Conservation (phyloP, 2,888 invertebrate genomes). For the Petrolisthes manimaculis region DNA sequence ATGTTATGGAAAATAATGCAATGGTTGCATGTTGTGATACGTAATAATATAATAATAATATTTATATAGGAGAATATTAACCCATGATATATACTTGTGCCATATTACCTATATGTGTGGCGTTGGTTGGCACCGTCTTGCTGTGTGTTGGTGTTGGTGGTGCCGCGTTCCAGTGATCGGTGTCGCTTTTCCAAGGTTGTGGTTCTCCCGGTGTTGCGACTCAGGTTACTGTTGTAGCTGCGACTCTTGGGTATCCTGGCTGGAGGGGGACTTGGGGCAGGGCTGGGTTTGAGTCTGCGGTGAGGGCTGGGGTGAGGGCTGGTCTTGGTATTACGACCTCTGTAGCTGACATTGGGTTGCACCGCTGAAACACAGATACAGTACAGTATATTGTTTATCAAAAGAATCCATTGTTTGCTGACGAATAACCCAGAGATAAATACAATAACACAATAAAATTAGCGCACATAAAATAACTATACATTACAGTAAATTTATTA, state of each 20-base stretch:
- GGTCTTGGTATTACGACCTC: conserved; percentile 13
- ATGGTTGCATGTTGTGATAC: no score
- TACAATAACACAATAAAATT: no score
- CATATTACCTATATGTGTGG: conserved; percentile 30
- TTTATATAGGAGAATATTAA: no score
- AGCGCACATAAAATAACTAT: no score
- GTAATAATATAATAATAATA: no score
- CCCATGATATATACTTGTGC: no score
- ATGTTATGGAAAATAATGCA: no score
- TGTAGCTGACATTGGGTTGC: conserved; percentile 28
- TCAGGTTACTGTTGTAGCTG: conserved; percentile 50
- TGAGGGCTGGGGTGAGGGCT: conserved; percentile 41
- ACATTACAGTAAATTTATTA: no score
- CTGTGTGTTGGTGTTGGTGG: neutral
- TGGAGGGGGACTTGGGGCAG: conserved; percentile 22
- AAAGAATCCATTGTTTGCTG: neutral
- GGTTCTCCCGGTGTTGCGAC: conserved; percentile 1
- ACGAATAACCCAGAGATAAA: no score
- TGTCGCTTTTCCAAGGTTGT: conserved; percentile 32
- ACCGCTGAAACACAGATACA: conserved; percentile 13
- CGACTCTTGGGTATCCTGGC: conserved; percentile 54
- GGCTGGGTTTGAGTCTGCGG: conserved; percentile 29
- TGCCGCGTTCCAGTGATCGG: conserved; percentile 48
- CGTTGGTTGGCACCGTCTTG: conserved; percentile 16
- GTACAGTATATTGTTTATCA: neutral